Conservation (phyloP, 2,113 vertebrate genomes). For the Gobio gobio region DNA sequence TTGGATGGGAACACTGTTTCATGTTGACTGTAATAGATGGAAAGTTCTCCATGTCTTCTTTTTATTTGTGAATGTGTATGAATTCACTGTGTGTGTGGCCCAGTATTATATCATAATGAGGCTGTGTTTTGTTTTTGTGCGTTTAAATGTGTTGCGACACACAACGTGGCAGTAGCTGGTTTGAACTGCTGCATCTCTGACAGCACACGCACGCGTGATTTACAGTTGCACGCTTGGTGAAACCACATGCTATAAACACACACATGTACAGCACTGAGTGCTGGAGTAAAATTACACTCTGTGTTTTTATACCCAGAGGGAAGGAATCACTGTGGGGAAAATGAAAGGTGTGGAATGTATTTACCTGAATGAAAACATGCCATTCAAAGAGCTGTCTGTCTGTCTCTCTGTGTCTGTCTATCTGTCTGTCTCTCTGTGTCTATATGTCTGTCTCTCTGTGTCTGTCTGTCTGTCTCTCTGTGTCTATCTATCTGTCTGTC, state of each 20-base stretch:
- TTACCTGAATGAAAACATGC: slow-evolving; percentile 59
- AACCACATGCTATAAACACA: slow-evolving; percentile 47
- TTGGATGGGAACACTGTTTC: neutral
- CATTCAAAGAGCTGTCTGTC: neutral
- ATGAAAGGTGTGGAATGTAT: slow-evolving; percentile 55
- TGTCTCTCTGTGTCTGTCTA: neutral
- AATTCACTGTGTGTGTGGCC: neutral
- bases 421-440: slow-evolving; percentile 32
- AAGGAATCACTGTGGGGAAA: slow-evolving; percentile 16
- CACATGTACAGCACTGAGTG: slow-evolving; percentile 4
- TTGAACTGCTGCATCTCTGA: slow-evolving; percentile 20
- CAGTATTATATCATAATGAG: neutral
- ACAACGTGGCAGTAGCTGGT: slow-evolving; percentile 7
- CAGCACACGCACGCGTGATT: slow-evolving; percentile 39
- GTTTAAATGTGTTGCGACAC: neutral
- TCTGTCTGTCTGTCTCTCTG: neutral
- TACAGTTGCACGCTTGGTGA: slow-evolving; percentile 17
- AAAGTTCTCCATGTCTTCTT: neutral
- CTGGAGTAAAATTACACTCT: neutral
- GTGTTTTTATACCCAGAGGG: slow-evolving; percentile 13
- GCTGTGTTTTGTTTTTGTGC: neutral
- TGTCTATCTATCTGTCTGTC: neutral
- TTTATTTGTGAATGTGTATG: neutral
- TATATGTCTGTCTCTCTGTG: neutral
- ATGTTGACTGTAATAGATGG: neutral